Base-by-base conservation (phyloP, 2,797 vertebrate genomes). In the Gambusia yucatana region DNA sequence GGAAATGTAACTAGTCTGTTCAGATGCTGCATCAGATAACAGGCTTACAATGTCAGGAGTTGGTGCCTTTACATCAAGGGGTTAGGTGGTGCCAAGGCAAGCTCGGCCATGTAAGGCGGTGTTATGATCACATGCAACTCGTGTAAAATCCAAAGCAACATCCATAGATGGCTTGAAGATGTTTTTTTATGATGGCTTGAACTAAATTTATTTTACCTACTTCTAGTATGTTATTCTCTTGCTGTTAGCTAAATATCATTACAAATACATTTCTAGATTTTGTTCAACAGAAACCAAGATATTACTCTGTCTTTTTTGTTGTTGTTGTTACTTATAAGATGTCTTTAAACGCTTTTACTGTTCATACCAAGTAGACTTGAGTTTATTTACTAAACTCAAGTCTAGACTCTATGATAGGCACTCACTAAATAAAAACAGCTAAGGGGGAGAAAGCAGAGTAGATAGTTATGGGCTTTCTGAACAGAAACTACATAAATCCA, bases 1-100 rank as follows among this genome's bases (percentile, higher is more conserved):
- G 77, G 89, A 86, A 79, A 87, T 90, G 77, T 84, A 87, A 90
- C 91, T 82, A 85, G 79, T 82, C 79, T 79, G 81, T 73, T 80
- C 73, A 59, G 79, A 79, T 78, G 75, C 47, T 10, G 82, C 52
- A 67, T 3, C 1, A 30, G 70, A 44, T 80, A 84, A 71, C 77
- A 47, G 36, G 57, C 39, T 43, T n/a, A 48, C 41, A 59, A 11
- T 6, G 44, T 44, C 20, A n/a, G 59, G 28, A 36, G 14, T 4
- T 2, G 47, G 63, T 72, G 80, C 75, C 30, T 88, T 89, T 87
- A 9, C 73, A 63, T 77, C 76, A 48, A 7, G n/a, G 20, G 36
- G 80, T 50, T 75, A 77, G 88, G 85, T 79, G 79, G 77, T 47
- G 70, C 48, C 59, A 52, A 13, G 36, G 61, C 65, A 46, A 75